phyloP scores from a whole-genome alignment of 1,140 invertebrate genomes.

The Drosophila tsacasi region DNA sequence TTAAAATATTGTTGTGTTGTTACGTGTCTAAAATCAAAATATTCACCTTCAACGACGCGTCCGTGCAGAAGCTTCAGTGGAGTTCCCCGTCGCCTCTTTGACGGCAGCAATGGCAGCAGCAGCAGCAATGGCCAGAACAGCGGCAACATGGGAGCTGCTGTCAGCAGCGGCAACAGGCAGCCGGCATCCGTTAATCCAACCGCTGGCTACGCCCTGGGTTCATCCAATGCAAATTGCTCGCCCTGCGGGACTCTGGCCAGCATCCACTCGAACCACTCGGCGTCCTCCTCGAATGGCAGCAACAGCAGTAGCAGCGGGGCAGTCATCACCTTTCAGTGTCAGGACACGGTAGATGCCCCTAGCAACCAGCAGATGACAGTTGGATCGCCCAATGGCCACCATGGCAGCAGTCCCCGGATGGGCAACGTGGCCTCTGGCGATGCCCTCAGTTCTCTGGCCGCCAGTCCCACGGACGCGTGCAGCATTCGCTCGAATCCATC shows the following conservation, averaged over 20 bases:
- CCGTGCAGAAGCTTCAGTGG: constrained; percentile 77
- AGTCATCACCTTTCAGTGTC: constrained; percentile 75
- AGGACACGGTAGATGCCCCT: constrained; percentile 54
- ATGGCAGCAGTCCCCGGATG: constrained; percentile 62
- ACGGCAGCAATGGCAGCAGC: constrained; percentile 63
- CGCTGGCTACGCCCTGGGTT: constrained; percentile 29
- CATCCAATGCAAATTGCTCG: constrained; percentile 45
- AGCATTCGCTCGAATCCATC: constrained; percentile 84
- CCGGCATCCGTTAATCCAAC: constrained; percentile 14
- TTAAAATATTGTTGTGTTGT: constrained; percentile 48
- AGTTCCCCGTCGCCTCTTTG: constrained; percentile 82
- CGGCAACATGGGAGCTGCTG: constrained; percentile 24
- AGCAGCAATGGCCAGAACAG: constrained; percentile 32
- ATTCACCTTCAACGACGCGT: constrained; percentile 37
- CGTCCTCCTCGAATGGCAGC: constrained; percentile 75
- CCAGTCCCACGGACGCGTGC: constrained; percentile 82
- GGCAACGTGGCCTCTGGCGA: constrained; percentile 64
- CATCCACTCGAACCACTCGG: constrained; percentile 79
- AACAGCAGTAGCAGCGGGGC: constrained; percentile 79
- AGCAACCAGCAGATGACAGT: constrained; percentile 49
- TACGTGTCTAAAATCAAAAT: constrained; percentile 50
- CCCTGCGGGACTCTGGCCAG: constrained; percentile 77
- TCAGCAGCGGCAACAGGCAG: constrained; percentile 19
- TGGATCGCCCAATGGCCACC: constrained; percentile 74
- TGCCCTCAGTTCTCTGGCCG: constrained; percentile 78